A percentile compares a stretch with the other conserved stretches of the same genome.
These are phyloP conservation scores for Pasiphila rectangulata DNA, from an alignment of 2,888 invertebrate species.

Conservation along the genomic window DNA sequence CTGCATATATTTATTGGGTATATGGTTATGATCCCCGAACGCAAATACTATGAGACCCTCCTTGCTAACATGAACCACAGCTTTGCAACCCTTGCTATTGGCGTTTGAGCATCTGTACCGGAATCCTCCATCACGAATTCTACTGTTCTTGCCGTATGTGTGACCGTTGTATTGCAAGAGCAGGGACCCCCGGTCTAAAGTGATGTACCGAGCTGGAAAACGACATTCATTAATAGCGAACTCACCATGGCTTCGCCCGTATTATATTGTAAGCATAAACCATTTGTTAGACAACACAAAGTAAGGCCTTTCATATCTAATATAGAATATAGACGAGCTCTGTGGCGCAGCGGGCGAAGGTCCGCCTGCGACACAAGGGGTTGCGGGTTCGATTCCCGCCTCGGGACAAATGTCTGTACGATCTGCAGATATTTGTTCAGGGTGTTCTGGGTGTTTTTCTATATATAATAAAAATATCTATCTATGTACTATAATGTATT, in stretches of 20 bases:
- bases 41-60: conserved; percentile 25
- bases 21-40: conserved; percentile 11
- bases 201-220: conserved; percentile 23
- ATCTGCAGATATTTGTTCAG: no score
- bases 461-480: no score
- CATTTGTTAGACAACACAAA: no score
- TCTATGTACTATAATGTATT: no score
- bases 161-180: conserved; percentile 24
- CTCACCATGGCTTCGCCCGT: neutral
- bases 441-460: no score
- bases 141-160: conserved; percentile 23
- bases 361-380: no score
- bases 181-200: conserved; percentile 12
- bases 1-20: conserved; percentile 3
- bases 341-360: no score
- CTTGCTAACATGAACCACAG: conserved; percentile 28
- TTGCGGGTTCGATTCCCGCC: no score
- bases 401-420: no score
- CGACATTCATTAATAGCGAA: neutral
- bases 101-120: conserved; percentile 31
- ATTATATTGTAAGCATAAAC: no score
- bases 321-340: no score
- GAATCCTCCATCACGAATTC: conserved; percentile 9
- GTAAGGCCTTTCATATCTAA: no score
- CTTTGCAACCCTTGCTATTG: conserved; percentile 29